Base-by-base conservation (phyloP, 2,113 vertebrate species). In the Passer domesticus region DNA sequence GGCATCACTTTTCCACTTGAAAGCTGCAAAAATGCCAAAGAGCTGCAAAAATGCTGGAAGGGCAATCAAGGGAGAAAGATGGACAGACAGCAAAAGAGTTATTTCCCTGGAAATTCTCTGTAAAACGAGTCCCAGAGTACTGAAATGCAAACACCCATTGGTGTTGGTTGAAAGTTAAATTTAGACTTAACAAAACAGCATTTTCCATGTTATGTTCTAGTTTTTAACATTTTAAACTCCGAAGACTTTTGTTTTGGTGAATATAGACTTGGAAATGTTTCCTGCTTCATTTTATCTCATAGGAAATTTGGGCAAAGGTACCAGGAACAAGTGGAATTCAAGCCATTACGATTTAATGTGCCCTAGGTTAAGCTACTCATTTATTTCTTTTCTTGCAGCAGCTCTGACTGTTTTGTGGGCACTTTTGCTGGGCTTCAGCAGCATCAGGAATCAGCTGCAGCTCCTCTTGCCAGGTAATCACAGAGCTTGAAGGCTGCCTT, bases 101-200 rank as follows among this genome's bases (percentile, higher is more conserved):
- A 11, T 55, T 92, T 83, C 70, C 43, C 37, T 77, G 59, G 28
- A 58, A 77, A 70, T 69, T 35, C 33, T 49, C 55, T 19, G 1
- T 12, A 10, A 68, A 80, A 69, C 28, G 15, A 14, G n/a, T 66
- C 25, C 43, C 43, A 66, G 16, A 0, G 0, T 22, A 63, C 0
- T 0, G 33, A 43, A 76, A 64, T 4, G 15, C 55, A 41, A 63
- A n/a, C 6, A 6, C 20, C 25, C 55, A 8, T 62, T 41, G 11
- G 6, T 25, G 14, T 1, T 33, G 21, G 13, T 23, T 73, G 46
- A 31, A 76, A 49, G 41, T 21, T 73, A 44, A 44, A 37, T 56
- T 68, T 22, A 28, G 16, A 27, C 89, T 74, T 63, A 22, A 53
- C 17, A 22, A 46, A 37, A 18, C 33, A 50, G 4, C 20, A 4